Evolutionary conservation across 2,888 invertebrate genomes (phyloP).

Genomic region (Drosophila nr. perissopoda): DNA sequence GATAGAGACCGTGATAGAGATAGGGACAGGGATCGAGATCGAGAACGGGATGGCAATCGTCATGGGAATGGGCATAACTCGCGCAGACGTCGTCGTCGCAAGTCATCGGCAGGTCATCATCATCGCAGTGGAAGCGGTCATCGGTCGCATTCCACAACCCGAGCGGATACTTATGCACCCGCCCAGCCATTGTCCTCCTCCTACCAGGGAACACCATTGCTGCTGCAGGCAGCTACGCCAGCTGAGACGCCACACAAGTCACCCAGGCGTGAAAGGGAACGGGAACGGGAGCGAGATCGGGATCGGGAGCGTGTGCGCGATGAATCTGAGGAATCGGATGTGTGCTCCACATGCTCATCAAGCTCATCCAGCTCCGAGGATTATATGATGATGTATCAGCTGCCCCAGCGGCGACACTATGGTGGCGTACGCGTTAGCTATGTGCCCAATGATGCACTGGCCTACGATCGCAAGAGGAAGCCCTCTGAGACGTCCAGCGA

Average conservation of each 20-base stretch:
- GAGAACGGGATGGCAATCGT: conserved; percentile 65
- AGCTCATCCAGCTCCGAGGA: conserved; percentile 93
- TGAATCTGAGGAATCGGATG: conserved; percentile 90
- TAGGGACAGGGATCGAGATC: conserved; percentile 61
- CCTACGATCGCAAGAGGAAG: conserved; percentile 91
- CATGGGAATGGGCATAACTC: conserved; percentile 75
- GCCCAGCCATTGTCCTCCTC: conserved; percentile 83
- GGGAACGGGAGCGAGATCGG: conserved; percentile 40
- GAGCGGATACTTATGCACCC: conserved; percentile 82
- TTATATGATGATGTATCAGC: conserved; percentile 93
- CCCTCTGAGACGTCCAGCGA: conserved; percentile 83
- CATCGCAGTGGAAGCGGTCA: conserved; percentile 79
- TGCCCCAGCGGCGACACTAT: conserved; percentile 93
- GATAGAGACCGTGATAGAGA: conserved; percentile 41
- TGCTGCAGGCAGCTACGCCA: conserved; percentile 53
- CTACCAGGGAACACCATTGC: conserved; percentile 80
- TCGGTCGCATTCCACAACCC: conserved; percentile 81
- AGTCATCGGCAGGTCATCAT: conserved; percentile 81
- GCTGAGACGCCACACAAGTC: conserved; percentile 49
- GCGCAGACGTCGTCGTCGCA: conserved; percentile 81
- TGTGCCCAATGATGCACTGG: conserved; percentile 96
- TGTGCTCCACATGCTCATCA: conserved; percentile 96
- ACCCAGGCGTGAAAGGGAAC: conserved; percentile 57
- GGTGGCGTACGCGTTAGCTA: conserved; percentile 96
- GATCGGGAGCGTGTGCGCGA: conserved; percentile 63